Conservation (phyloP, 2,888 invertebrate species). For the Zhengitettix transpicula region DNA sequence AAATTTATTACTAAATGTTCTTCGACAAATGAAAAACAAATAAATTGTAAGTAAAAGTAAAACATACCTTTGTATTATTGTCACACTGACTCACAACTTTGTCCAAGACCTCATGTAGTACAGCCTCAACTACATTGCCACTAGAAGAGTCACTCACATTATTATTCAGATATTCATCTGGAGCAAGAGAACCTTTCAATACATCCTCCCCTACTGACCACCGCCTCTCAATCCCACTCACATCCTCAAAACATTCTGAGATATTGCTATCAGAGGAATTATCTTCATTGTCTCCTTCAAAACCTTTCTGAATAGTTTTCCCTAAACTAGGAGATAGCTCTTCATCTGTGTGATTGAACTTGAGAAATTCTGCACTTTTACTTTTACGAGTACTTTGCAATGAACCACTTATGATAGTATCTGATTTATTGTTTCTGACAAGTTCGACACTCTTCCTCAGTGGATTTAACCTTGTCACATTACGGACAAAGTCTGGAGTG, state of each 20-base stretch:
- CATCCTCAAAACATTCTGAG: neutral
- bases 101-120: conserved; percentile 39
- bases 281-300: too few relatives aligned
- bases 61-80: neutral
- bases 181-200: conserved; percentile 39
- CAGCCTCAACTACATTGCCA: conserved; percentile 33
- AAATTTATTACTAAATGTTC: too few relatives aligned
- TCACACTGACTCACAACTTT: conserved; percentile 24
- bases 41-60: too few relatives aligned
- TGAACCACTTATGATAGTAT: too few relatives aligned
- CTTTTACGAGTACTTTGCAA: too few relatives aligned
- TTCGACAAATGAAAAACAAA: too few relatives aligned
- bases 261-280: too few relatives aligned
- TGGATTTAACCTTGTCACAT: conserved; percentile 21
- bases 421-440: too few relatives aligned
- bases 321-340: too few relatives aligned
- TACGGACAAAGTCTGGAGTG: conserved; percentile 20
- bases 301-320: too few relatives aligned
- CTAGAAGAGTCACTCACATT: conserved; percentile 25
- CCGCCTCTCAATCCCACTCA: neutral
- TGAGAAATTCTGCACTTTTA: neutral
- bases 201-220: conserved; percentile 14
- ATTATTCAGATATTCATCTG: conserved; percentile 45
- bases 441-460: neutral
- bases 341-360: too few relatives aligned